Percentiles rank a stretch among this genome's conserved stretches.
phyloP scores from a whole-genome alignment of 2,888 invertebrate species.

The Herminia tarsipennalis region DNA sequence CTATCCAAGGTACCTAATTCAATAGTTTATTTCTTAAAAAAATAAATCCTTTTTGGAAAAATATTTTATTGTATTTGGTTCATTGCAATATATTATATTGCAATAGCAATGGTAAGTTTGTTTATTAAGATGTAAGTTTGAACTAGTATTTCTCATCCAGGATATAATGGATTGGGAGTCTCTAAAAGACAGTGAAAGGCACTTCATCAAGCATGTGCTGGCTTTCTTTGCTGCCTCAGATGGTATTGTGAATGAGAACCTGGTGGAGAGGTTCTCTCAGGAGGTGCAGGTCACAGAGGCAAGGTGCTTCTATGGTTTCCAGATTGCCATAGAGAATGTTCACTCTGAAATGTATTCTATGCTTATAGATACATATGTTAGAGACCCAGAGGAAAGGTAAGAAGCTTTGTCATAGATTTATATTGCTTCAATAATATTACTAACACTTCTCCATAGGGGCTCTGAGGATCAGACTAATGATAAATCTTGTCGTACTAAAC shows the following conservation, averaged over 20 bases:
- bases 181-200: constrained; percentile 93
- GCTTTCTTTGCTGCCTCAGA: constrained; percentile 99
- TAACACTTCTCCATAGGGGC: background rate
- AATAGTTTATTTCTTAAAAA: no score
- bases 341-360: constrained; percentile 99
- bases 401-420: no score
- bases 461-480: background rate
- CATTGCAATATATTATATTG: no score
- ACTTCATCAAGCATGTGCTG: constrained; percentile 98
- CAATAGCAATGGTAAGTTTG: no score
- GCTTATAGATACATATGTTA: constrained; percentile 98
- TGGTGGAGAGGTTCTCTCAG: constrained; percentile 98
- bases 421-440: no score
- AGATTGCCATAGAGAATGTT: constrained; percentile 99
- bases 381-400: constrained; percentile 93
- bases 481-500: no score
- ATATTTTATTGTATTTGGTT: no score
- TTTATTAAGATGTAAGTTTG: background rate
- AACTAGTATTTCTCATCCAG: constrained; percentile 59
- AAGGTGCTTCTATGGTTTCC: constrained; percentile 99
- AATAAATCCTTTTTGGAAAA: no score
- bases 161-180: constrained; percentile 95
- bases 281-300: constrained; percentile 99
- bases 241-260: constrained; percentile 99
- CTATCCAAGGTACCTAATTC: constrained; percentile 89